phyloP scores from a whole-genome alignment of 64 coral and sea anemone species.

The Pachyseris speciosa region DNA sequence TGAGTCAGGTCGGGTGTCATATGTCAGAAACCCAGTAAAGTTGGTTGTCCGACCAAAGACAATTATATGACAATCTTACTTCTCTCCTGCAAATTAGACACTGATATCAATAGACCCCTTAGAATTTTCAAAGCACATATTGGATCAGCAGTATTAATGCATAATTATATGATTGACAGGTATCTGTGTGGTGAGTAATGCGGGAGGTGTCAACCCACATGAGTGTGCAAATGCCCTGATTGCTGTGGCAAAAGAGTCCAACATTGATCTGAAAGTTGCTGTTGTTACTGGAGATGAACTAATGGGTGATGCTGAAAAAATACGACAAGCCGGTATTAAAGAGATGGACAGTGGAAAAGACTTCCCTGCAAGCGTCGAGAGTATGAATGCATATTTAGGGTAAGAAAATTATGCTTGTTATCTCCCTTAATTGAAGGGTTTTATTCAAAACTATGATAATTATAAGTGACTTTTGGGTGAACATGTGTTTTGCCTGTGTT shows the following conservation, averaged over 20 bases:
- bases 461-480: too few species aligned
- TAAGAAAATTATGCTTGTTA: constrained; percentile 50
- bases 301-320: constrained; percentile 67
- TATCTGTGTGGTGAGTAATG: constrained; percentile 93
- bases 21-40: too few species aligned
- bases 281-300: constrained; percentile 96
- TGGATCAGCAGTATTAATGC: too few species aligned
- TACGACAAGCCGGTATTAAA: constrained; percentile 61
- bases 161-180: constrained; percentile 17
- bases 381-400: constrained; percentile 99
- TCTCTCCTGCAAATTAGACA: too few species aligned
- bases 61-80: too few species aligned
- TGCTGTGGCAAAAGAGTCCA: constrained; percentile 71
- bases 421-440: too few species aligned
- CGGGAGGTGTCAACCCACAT: constrained; percentile 94
- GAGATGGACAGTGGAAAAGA: constrained; percentile 76
- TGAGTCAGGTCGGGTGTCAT: too few species aligned
- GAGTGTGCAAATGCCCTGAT: constrained; percentile 91
- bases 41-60: too few species aligned
- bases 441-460: too few species aligned
- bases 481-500: too few species aligned
- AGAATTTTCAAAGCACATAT: too few species aligned
- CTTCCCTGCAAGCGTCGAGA: constrained; percentile 76
- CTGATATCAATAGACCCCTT: too few species aligned
- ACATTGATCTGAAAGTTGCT: constrained; percentile 85